phyloP scores from a whole-genome alignment of 2,113 vertebrate genomes.

The Crotophaga sulcirostris region DNA sequence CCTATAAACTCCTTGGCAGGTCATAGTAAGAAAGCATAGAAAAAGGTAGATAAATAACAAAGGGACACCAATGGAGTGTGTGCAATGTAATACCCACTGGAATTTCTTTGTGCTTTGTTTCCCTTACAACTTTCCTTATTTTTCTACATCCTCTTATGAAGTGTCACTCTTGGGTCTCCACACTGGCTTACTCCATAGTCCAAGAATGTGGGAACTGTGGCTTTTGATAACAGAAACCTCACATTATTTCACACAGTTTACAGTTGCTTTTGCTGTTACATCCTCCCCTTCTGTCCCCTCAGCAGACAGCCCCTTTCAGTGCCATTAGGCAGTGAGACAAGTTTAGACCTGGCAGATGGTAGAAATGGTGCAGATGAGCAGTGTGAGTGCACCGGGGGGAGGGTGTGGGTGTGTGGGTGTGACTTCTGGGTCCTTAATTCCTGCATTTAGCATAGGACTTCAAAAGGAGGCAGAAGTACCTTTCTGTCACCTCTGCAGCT shows the following conservation, averaged over 20 bases:
- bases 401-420: no score
- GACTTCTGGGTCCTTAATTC: background rate
- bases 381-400: background rate
- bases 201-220: background rate
- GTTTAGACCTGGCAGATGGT: background rate
- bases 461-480: background rate
- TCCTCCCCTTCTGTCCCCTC: background rate
- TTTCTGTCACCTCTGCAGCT: background rate
- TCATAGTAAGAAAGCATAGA: background rate
- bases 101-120: background rate
- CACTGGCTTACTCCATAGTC: background rate
- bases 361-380: background rate
- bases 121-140: background rate
- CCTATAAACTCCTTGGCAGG: background rate
- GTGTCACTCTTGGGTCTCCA: background rate
- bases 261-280: background rate
- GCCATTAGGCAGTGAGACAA: background rate
- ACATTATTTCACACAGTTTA: background rate
- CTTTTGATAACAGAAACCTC: background rate
- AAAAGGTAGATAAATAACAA: background rate
- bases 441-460: background rate
- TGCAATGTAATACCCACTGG: background rate
- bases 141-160: background rate
- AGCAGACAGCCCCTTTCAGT: background rate
- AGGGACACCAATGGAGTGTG: background rate